Conservation (phyloP, 2,888 invertebrate species). For the Synergus laeviventris region DNA sequence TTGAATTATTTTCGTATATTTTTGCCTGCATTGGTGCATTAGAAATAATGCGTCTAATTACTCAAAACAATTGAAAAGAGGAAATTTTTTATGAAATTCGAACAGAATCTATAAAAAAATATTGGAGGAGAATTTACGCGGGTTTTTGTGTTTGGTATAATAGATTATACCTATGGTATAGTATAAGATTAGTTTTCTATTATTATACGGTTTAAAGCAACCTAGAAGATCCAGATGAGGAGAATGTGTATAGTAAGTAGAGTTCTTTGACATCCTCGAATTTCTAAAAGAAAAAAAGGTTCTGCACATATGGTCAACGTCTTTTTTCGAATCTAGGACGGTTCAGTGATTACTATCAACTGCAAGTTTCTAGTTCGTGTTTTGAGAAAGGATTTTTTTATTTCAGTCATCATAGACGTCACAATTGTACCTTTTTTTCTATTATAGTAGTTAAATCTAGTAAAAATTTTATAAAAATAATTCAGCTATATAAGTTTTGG, state of each 20-base stretch:
- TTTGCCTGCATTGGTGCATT: background rate
- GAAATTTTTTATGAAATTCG: background rate
- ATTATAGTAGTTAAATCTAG: too few relatives aligned
- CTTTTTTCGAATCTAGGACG: constrained; percentile 26
- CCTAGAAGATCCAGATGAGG: background rate
- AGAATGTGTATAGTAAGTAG: background rate
- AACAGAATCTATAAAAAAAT: background rate
- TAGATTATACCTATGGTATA: too few relatives aligned
- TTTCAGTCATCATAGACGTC: background rate
- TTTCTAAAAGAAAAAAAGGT: constrained; percentile 23
- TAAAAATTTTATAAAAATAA: too few relatives aligned
- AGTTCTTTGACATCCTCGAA: constrained; percentile 17
- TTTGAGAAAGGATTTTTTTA: background rate
- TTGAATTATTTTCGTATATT: background rate
- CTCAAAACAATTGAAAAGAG: constrained; percentile 2
- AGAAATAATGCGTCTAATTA: constrained; percentile 12
- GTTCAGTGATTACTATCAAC: constrained; percentile 37
- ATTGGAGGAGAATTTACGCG: background rate
- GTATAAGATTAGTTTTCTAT: constrained; percentile 10
- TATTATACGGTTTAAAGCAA: background rate
- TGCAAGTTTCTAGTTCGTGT: background rate
- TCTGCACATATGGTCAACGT: constrained; percentile 39
- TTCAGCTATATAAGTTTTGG: too few relatives aligned
- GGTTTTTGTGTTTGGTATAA: background rate
- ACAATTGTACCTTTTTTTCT: background rate